Conservation (phyloP, 2,888 invertebrate species). For the Andrena flavipes region DNA sequence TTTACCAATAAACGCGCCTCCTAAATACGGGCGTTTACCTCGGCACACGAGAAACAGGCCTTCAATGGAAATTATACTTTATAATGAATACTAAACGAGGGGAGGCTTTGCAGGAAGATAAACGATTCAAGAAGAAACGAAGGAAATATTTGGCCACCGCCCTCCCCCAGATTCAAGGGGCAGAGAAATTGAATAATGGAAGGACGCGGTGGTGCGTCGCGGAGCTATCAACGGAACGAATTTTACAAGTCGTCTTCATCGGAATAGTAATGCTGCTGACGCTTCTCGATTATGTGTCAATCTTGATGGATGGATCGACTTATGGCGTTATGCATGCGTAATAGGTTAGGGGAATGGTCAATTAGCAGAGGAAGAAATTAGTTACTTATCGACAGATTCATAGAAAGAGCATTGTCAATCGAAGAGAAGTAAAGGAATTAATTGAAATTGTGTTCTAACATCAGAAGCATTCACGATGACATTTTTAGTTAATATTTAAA, state of each 20-base stretch:
- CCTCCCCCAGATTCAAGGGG: conserved; percentile 58
- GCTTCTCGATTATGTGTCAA: too few species aligned
- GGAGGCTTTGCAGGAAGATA: conserved; percentile 44
- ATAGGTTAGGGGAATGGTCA: too few species aligned
- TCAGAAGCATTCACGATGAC: too few species aligned
- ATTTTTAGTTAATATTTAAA: too few species aligned
- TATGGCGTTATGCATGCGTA: neutral
- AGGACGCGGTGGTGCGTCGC: conserved; percentile 45
- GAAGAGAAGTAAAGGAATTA: too few species aligned
- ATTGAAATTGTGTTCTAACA: too few species aligned
- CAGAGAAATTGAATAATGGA: conserved; percentile 66
- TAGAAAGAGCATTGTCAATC: too few species aligned
- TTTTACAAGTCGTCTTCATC: conserved; percentile 45
- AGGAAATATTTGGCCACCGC: conserved; percentile 63
- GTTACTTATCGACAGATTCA: too few species aligned
- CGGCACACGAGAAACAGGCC: conserved; percentile 11
- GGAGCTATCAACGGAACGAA: conserved; percentile 42
- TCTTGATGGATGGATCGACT: neutral
- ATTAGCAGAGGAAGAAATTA: too few species aligned
- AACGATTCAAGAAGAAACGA: conserved; percentile 60
- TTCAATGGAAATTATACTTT: conserved; percentile 58
- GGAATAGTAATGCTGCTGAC: neutral
- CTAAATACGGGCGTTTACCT: neutral
- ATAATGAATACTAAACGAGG: conserved; percentile 52
- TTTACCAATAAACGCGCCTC: neutral